Evolutionary conservation across 2,797 vertebrate genomes (phyloP).

Genomic region (Tragopan temminckii): DNA sequence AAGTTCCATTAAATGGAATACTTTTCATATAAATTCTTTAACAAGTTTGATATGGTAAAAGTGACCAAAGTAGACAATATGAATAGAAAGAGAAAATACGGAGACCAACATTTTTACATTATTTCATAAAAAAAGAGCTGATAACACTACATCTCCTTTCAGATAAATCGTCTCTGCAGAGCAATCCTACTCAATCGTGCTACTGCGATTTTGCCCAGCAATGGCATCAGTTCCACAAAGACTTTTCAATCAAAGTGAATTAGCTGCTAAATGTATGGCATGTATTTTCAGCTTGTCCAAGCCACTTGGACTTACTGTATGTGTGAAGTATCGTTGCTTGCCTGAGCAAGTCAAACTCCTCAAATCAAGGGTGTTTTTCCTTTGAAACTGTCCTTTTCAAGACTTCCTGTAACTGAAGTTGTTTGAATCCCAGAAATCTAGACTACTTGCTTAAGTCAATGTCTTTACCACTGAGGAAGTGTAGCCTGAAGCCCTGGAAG

Average conservation of each 20-base stretch:
- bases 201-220: not conserved
- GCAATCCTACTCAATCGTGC: not conserved
- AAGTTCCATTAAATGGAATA: not conserved
- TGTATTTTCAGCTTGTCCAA: not conserved
- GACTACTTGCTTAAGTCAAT: not conserved
- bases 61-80: not conserved
- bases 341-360: not conserved
- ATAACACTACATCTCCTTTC: not conserved
- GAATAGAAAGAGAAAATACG: not conserved
- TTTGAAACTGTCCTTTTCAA: too few relatives aligned
- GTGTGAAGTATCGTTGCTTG: not conserved
- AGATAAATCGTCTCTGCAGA: not conserved
- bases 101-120: not conserved
- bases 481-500: not conserved
- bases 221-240: not conserved
- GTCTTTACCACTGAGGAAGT: not conserved
- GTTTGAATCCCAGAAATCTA: not conserved
- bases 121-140: not conserved
- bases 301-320: not conserved
- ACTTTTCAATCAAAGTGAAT: not conserved
- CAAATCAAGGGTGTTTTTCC: not conserved
- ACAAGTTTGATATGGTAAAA: not conserved
- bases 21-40: not conserved
- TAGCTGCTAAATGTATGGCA: not conserved
- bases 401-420: not conserved